A percentile compares a stretch with the other conserved stretches of the same genome.
Evolutionary conservation across 2,888 invertebrate genomes (phyloP).

Genomic region (Periphyllus acericola): DNA sequence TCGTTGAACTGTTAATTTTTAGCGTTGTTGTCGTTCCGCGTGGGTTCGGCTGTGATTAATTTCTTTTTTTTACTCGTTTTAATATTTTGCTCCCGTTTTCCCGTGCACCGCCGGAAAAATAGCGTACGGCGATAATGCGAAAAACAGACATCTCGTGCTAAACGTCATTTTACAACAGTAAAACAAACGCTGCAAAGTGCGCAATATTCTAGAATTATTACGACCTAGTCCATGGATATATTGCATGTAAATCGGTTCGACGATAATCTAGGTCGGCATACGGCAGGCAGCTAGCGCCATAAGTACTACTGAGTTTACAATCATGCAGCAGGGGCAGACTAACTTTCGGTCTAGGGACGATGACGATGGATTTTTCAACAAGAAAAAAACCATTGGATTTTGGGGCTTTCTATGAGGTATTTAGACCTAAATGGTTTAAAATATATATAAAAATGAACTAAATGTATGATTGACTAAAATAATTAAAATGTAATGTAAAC

Average conservation of each 20-base stretch:
- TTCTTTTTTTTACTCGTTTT: not conserved
- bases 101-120: not conserved
- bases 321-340: not conserved
- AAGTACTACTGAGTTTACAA: not conserved
- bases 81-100: not conserved
- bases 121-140: not conserved
- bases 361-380: no score
- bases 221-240: not conserved
- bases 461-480: no score
- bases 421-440: no score
- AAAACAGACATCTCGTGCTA: constrained; percentile 27
- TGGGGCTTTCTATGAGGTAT: no score
- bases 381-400: no score
- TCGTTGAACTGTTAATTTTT: not conserved
- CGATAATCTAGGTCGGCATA: constrained; percentile 18
- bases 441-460: no score
- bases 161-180: constrained; percentile 14
- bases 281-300: not conserved
- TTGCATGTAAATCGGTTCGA: constrained; percentile 15
- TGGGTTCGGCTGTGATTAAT: not conserved
- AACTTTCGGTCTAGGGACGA: not conserved
- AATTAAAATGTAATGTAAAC: no score
- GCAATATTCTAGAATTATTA: constrained; percentile 3
- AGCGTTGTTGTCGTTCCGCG: not conserved
- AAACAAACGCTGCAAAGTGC: no score